phyloP scores from a whole-genome alignment of 2,113 vertebrate genomes.

The Rhea americana region DNA sequence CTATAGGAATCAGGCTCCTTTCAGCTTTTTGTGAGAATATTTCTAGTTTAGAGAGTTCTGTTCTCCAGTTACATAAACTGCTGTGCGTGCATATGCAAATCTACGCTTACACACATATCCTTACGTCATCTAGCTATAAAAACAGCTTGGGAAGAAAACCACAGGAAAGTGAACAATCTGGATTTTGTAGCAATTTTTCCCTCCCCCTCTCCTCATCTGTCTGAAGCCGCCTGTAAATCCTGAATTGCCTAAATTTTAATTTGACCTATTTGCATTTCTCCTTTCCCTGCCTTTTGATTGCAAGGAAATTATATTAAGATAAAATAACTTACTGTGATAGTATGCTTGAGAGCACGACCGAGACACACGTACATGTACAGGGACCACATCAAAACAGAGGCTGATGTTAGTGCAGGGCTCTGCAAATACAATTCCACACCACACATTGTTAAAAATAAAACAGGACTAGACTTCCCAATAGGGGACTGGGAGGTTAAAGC shows the following conservation, averaged over 20 bases:
- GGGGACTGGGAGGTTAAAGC: rapidly evolving
- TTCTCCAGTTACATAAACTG: slow-evolving; percentile 5
- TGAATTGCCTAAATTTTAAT: neutral
- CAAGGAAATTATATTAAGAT: neutral
- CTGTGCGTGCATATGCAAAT: neutral
- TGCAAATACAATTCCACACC: neutral
- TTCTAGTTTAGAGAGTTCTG: slow-evolving; percentile 11
- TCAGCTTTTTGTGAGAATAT: neutral
- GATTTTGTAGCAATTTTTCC: neutral
- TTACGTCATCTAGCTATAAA: neutral
- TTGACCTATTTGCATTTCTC: neutral
- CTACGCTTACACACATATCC: neutral
- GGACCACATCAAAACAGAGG: rapidly evolving
- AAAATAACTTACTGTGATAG: neutral
- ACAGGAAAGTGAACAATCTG: neutral
- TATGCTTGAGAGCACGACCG: neutral
- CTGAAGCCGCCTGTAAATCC: neutral
- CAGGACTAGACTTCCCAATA: rapidly evolving
- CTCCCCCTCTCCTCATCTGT: neutral
- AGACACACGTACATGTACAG: rapidly evolving
- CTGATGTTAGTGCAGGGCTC: neutral
- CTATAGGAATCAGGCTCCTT: neutral
- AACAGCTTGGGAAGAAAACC: neutral
- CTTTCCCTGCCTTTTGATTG: neutral
- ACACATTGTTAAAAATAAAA: neutral